Conservation (phyloP, 1,140 invertebrate genomes). For the Cheumatopsyche charites region DNA sequence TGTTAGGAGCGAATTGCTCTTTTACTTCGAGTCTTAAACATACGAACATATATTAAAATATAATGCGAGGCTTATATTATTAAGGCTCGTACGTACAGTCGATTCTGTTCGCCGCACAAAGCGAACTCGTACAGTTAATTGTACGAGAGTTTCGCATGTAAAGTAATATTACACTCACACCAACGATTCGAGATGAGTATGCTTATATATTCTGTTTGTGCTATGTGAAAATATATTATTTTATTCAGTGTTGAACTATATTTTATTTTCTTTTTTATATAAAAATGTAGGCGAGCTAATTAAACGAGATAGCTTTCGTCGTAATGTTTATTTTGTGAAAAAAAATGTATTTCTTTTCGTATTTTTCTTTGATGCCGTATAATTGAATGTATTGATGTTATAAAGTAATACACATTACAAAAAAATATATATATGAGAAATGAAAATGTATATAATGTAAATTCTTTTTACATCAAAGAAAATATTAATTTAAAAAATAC, state of each 20-base stretch:
- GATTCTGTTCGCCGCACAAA: neutral
- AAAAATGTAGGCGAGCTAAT: no score
- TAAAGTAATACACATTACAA: no score
- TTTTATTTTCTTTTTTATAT: no score
- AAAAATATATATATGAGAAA: no score
- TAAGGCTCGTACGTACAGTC: neutral
- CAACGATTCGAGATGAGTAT: neutral
- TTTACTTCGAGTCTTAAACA: conserved; percentile 9
- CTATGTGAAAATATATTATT: neutral
- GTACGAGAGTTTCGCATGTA: neutral
- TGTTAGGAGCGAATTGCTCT: conserved; percentile 19
- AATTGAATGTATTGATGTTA: no score
- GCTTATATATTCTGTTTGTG: neutral
- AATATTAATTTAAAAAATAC: no score
- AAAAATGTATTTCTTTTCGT: no score
- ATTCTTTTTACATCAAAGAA: no score
- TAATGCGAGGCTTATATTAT: neutral
- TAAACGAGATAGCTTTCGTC: no score
- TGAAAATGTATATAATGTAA: no score
- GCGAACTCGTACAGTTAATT: neutral
- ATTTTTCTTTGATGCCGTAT: no score
- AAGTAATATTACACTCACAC: neutral
- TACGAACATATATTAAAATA: conserved; percentile 12
- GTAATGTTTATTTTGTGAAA: no score
- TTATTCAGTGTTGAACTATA: neutral